Base-by-base conservation (phyloP, 2,888 invertebrate species). In the Euspilapteryx auroguttella region DNA sequence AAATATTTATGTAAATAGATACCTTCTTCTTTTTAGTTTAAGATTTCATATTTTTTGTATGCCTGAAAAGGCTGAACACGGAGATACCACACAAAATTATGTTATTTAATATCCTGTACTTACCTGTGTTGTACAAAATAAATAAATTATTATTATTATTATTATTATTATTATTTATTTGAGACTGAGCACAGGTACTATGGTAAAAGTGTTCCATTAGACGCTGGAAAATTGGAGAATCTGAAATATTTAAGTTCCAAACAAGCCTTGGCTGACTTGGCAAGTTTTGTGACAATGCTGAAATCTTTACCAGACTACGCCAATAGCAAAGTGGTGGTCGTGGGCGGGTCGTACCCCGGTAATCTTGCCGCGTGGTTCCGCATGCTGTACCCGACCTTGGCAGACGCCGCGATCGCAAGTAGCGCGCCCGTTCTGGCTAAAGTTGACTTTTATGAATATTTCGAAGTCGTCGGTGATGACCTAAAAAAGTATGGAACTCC, bases 291-390 rank as follows among this genome's bases (percentile, higher is more conserved):
- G 6, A 20, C 5, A 20, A 20, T 9, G 20, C 5, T 20, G 6
- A 20, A 20, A 20, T 6, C 20, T 7, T 6, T 7, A 9, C 20
- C 5, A 20, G 6, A 9, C 5, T 20, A 7, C 8, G 6, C 5
- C 6, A 20, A 9, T 20, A 7, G 6, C 5, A 20, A 20, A 20
- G 20, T 20, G 9, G 9, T 20, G 9, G 20, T 20, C 5, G 9
- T 20, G 6, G 20, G 20, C 8, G 68, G 63, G 14, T 73, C 71
- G 4, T 76, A 76, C 35, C 47, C 66, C 13, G 76, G 58, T 12
- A 59, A 53, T 25, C 48, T 77, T 47, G 76, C 71, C 2, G 50
- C 59, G 12, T 77, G 76, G 76, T 43, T 55, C 7, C 46, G 71
- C 32, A 32, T 55, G 3, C 59, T 62, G 36, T 73, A 71, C 38